These are phyloP conservation scores for Anableps anableps DNA, from an alignment of 2,797 vertebrate genomes.

Conservation along the genomic window DNA sequence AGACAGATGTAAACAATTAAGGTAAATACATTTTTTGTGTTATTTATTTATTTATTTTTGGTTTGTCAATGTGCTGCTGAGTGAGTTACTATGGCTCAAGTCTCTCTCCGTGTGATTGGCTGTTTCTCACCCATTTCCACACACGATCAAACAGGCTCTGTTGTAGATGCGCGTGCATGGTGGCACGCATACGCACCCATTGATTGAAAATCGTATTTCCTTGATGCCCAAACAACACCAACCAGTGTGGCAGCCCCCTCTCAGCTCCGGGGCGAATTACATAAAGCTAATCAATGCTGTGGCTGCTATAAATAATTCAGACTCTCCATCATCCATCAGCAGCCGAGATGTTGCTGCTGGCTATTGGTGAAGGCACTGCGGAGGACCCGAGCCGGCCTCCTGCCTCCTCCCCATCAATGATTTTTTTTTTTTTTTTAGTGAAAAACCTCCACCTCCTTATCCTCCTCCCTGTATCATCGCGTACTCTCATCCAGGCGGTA, in stretches of 20 bases:
- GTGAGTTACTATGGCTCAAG: not conserved
- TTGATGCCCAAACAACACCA: conserved; percentile 10
- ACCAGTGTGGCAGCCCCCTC: conserved; percentile 11
- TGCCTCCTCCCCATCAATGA: not conserved
- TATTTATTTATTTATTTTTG: not conserved
- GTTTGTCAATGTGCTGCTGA: not conserved
- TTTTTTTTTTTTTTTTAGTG: not conserved
- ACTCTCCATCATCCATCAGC: conserved; percentile 41
- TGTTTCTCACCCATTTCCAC: not conserved
- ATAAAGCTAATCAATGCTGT: conserved; percentile 59
- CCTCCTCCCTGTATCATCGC: not conserved
- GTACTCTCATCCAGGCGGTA: conserved; percentile 21
- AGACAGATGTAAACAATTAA: not conserved
- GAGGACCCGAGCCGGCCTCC: conserved; percentile 48
- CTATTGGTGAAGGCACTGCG: conserved; percentile 31
- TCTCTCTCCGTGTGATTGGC: conserved; percentile 13
- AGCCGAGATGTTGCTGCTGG: conserved; percentile 28
- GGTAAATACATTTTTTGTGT: not conserved
- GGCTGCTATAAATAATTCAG: conserved; percentile 67
- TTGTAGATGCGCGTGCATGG: not conserved
- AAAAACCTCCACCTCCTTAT: conserved; percentile 6
- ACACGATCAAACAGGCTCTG: conserved; percentile 11
- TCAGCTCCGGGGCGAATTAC: conserved; percentile 24
- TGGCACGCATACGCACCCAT: conserved; percentile 8
- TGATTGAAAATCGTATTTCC: conserved; percentile 7